Base-by-base conservation (phyloP, 92 coral and sea anemone species). In the Zoanthus solanderi region DNA sequence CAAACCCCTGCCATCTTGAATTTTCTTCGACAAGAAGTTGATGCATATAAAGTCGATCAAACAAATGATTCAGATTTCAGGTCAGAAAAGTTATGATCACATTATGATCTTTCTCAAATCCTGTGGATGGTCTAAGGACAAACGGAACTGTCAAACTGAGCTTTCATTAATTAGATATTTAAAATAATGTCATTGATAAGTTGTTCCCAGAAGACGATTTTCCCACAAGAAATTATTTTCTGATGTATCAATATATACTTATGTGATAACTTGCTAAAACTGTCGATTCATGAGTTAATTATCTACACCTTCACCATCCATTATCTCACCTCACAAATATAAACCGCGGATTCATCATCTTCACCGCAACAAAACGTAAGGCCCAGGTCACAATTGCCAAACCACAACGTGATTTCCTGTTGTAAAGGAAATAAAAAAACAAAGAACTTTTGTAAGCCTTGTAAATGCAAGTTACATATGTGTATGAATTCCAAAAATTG, bases 331-430 rank as follows among this genome's bases (percentile, higher is more conserved):
- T 95, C 99, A 74, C 98, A 92, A 5, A 96, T 94, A 60, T 93
- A 95, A 23, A 96, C 99, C 18, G 98, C 95, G 10, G 98, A 92
- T 76, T 91, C 98, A 76, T 96, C 99, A 87, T 96, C 99, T 78
- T 96, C 98, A 48, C 96, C 98, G 54, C 96, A 95, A 76, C 91
- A 95, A 78, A 96, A 92, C 71, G 95, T 92, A 54, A 96, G 89
- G 32, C 99, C 99, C 32, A 96, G 89, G 29, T 92, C 92, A 75
- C 83, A 75, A 73, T 93, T 93, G 57, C 93, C 92, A 82, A 95
- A 91, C 96, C 99, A 92, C 31, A 96, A 89, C 23, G 99, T 96
- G 65, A 96, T 95, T 92, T 96, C 99, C 99, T 96, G 84, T 61
- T 89, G 90, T 84, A 48, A 30, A 5, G 10, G 47, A 82, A 66